A percentile compares a stretch with the other conserved stretches of the same genome.
Evolutionary conservation across 2,113 vertebrate species (phyloP).

Genomic region (Ceratotherium simum): DNA sequence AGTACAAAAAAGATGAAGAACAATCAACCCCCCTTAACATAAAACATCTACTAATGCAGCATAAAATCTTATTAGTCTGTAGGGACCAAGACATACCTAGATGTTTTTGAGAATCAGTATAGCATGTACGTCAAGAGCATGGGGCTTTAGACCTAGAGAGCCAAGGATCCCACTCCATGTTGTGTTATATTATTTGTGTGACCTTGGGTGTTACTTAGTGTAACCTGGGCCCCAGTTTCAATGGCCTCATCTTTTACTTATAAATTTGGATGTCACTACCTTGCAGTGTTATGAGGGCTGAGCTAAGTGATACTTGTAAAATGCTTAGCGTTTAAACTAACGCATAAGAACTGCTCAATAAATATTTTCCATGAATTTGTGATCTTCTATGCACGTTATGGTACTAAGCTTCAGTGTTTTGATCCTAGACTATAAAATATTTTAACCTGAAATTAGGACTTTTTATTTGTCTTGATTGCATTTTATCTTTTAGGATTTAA

Average conservation of each 20-base stretch:
- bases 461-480: neutral
- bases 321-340: neutral
- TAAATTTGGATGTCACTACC: neutral
- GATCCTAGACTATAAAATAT: neutral
- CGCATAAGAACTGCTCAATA: neutral
- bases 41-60: rapidly evolving
- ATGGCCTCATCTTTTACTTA: neutral
- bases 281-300: neutral
- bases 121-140: neutral
- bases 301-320: neutral
- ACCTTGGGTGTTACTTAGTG: neutral
- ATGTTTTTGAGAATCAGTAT: neutral
- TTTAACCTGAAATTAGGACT: neutral
- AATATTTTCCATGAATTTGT: neutral
- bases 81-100: neutral
- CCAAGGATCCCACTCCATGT: neutral
- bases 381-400: neutral
- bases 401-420: neutral
- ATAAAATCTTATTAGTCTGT: neutral
- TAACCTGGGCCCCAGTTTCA: neutral
- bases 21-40: rapidly evolving
- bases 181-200: neutral
- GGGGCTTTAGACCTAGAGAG: neutral
- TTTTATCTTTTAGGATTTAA: neutral
- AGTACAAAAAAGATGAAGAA: neutral